phyloP scores from a whole-genome alignment of 2,113 vertebrate genomes.

The Apeltes quadracus region DNA sequence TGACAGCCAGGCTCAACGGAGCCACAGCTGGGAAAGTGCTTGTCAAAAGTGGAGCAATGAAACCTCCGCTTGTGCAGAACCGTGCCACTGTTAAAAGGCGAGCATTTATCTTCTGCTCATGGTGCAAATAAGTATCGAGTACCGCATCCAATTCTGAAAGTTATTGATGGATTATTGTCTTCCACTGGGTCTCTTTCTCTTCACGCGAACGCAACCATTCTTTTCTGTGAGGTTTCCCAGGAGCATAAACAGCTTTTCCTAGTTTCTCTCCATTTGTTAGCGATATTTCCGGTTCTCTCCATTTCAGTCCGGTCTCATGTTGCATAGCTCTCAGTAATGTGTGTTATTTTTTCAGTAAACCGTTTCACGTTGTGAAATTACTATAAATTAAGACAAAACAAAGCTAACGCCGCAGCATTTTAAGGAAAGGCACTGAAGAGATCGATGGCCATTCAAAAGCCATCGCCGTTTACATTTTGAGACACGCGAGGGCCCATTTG shows the following conservation, averaged over 20 bases:
- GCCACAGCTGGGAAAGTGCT: conserved; percentile 36
- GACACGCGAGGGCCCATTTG: conserved; percentile 16
- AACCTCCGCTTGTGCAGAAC: conserved; percentile 19
- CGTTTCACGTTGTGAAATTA: conserved; percentile 14
- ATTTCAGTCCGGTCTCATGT: background rate
- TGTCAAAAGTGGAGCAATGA: conserved; percentile 44
- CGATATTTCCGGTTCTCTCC: background rate
- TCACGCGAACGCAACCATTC: too few species aligned
- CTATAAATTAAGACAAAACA: conserved; percentile 14
- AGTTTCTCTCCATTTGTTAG: background rate
- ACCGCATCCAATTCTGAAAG: conserved; percentile 14
- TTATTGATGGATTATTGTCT: conserved; percentile 1
- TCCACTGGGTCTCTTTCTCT: background rate
- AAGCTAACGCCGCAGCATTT: background rate
- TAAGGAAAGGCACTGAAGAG: conserved; percentile 41
- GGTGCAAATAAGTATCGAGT: conserved; percentile 39
- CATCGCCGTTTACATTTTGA: conserved; percentile 33
- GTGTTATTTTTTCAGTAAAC: conserved; percentile 6
- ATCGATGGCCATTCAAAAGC: conserved; percentile 43
- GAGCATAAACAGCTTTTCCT: background rate
- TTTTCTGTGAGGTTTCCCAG: background rate
- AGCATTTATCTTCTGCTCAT: conserved; percentile 30
- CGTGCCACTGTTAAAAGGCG: conserved; percentile 34
- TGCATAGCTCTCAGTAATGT: conserved; percentile 1
- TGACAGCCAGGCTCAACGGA: conserved; percentile 43